These are phyloP conservation scores for Harpalus rufipes DNA, from an alignment of 2,888 invertebrate genomes.

Conservation along the genomic window DNA sequence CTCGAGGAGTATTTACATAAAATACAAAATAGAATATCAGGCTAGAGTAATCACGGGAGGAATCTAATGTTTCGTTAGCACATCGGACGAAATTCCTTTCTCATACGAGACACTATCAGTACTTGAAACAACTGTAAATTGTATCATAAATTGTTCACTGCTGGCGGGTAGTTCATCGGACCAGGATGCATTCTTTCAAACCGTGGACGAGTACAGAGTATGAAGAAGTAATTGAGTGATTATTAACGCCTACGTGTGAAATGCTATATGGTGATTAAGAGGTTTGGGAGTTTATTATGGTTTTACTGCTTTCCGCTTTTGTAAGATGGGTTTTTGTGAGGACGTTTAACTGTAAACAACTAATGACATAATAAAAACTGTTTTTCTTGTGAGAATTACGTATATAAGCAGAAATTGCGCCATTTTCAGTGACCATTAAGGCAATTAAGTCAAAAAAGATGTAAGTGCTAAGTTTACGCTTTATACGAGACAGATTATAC, in stretches of 20 bases:
- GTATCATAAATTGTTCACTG: conserved; percentile 71
- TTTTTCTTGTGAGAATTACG: too few relatives aligned
- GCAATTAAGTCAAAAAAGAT: too few relatives aligned
- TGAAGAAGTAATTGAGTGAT: conserved; percentile 24
- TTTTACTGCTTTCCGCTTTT: not conserved
- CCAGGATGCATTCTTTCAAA: conserved; percentile 15
- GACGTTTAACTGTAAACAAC: too few relatives aligned
- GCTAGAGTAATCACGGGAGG: conserved; percentile 39
- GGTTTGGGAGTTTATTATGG: not conserved
- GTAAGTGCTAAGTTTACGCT: too few relatives aligned
- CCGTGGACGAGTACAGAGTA: not conserved
- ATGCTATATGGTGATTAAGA: conserved; percentile 19
- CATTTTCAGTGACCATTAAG: too few relatives aligned
- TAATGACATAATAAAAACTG: too few relatives aligned
- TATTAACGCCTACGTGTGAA: conserved; percentile 38
- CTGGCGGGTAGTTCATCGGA: conserved; percentile 73
- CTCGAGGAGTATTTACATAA: conserved; percentile 49
- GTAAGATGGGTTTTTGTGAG: too few relatives aligned
- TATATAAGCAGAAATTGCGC: too few relatives aligned
- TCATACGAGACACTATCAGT: conserved; percentile 71
- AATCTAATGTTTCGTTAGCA: conserved; percentile 59
- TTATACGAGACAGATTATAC: too few relatives aligned
- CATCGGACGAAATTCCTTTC: conserved; percentile 63
- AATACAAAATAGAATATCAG: conserved; percentile 20
- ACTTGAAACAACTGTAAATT: conserved; percentile 71